Evolutionary conservation across 2,888 invertebrate species (phyloP).

Genomic region (Macrosoma leucophasiata): DNA sequence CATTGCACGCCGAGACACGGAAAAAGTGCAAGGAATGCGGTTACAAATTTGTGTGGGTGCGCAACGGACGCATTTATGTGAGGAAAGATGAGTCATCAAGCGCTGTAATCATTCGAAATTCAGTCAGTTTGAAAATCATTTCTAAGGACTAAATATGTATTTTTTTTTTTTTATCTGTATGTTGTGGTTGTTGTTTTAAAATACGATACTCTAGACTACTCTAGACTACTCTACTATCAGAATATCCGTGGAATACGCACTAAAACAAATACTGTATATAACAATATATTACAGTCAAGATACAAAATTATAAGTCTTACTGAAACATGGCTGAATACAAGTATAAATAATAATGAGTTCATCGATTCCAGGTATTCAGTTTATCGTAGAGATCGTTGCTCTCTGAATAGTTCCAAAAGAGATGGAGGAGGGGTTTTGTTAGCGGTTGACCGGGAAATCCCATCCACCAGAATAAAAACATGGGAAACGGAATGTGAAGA

Average conservation of each 20-base stretch:
- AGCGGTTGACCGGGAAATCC: slow-evolving; percentile 12
- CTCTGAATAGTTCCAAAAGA: slow-evolving; percentile 10
- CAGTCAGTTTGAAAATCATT: too few relatives aligned
- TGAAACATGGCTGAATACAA: slow-evolving; percentile 25
- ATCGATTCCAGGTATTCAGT: slow-evolving; percentile 22
- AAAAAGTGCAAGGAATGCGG: slow-evolving; percentile 22
- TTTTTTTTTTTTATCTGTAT: too few relatives aligned
- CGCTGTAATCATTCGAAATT: slow-evolving; percentile 8
- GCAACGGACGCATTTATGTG: slow-evolving; percentile 24
- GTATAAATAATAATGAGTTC: slow-evolving; percentile 18
- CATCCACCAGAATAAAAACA: neutral
- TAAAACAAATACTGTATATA: slow-evolving; percentile 18
- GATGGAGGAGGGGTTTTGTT: slow-evolving; percentile 24
- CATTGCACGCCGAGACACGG: slow-evolving; percentile 28
- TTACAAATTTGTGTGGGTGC: slow-evolving; percentile 29
- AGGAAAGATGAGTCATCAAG: slow-evolving; percentile 17
- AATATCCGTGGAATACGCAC: slow-evolving; percentile 22
- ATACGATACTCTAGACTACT: slow-evolving; percentile 5
- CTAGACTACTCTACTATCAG: slow-evolving; percentile 18
- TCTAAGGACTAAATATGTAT: too few relatives aligned
- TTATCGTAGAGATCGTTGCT: slow-evolving; percentile 21
- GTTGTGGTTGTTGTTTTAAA: too few relatives aligned
- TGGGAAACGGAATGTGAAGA: slow-evolving; percentile 9
- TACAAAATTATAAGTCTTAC: slow-evolving; percentile 22
- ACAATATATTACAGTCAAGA: slow-evolving; percentile 13